Conservation (phyloP, 2,113 vertebrate species). For the Ictalurus furcatus region DNA sequence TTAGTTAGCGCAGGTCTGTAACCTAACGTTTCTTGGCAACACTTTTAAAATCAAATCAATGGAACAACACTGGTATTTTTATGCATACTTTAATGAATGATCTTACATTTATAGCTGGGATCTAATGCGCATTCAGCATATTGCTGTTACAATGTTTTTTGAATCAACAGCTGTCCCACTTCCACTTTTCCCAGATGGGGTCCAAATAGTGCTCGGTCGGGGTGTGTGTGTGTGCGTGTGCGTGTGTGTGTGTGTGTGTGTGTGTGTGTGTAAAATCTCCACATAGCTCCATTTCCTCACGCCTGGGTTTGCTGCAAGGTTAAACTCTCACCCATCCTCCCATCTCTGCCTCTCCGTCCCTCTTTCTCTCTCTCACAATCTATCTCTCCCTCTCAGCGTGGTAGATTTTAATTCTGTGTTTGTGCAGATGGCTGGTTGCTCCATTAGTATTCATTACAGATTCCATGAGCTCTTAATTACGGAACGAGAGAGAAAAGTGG, state of each 20-base stretch:
- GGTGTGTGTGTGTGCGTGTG: constrained; percentile 8
- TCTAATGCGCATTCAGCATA: background rate
- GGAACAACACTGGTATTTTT: background rate
- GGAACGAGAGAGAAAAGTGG: constrained; percentile 79
- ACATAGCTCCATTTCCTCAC: constrained; percentile 29
- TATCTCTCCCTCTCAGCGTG: constrained; percentile 87
- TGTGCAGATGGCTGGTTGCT: constrained; percentile 81
- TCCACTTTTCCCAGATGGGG: constrained; percentile 9
- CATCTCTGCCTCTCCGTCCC: constrained; percentile 18
- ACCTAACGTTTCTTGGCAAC: constrained; percentile 30
- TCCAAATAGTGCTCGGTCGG: background rate
- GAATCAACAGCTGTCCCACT: constrained; percentile 19
- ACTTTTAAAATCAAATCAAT: constrained; percentile 14
- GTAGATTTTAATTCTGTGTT: constrained; percentile 91
- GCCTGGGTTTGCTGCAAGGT: constrained; percentile 36
- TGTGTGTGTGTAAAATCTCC: constrained; percentile 27
- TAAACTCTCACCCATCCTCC: constrained; percentile 47
- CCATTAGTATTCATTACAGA: constrained; percentile 92
- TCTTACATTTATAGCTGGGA: background rate
- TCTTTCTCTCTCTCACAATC: constrained; percentile 63
- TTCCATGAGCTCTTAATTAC: constrained; percentile 88
- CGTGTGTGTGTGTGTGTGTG: constrained; percentile 23
- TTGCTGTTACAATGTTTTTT: background rate
- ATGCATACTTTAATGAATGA: background rate
- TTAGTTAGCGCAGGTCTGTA: constrained; percentile 19